Conservation (phyloP, 92 coral and sea anemone genomes). For the Montipora capitata region DNA sequence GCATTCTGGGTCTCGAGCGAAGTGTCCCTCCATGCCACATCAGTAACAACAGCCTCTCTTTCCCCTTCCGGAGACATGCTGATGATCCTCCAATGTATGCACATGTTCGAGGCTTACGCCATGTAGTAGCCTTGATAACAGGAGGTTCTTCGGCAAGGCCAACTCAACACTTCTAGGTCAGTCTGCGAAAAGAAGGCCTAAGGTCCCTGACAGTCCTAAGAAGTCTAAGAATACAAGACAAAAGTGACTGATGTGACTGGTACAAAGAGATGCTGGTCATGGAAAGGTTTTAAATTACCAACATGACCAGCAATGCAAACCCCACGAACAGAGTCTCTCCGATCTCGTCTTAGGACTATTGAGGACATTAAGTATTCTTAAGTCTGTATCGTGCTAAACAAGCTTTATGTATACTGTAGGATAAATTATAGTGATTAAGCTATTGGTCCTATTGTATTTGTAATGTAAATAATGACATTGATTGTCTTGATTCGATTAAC, state of each 20-base stretch:
- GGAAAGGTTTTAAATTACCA: constrained; percentile 15
- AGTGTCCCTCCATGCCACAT: too few relatives aligned
- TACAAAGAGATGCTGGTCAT: constrained; percentile 5
- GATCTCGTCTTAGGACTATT: background rate
- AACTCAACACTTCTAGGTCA: background rate
- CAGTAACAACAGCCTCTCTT: too few relatives aligned
- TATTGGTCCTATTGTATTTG: background rate
- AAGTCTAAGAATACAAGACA: constrained; percentile 6
- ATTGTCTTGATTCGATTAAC: too few relatives aligned
- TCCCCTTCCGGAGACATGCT: too few relatives aligned
- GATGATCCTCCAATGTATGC: too few relatives aligned
- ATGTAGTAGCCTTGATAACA: background rate
- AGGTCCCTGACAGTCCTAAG: too few relatives aligned
- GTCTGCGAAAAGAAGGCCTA: background rate
- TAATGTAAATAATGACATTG: too few relatives aligned
- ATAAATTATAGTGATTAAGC: background rate
- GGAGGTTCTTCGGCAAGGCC: background rate
- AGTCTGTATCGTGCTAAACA: constrained; percentile 9
- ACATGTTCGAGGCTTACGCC: too few relatives aligned
- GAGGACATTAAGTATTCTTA: background rate
- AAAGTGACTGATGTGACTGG: background rate
- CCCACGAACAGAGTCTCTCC: background rate
- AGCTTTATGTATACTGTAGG: background rate
- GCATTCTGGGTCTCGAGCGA: too few relatives aligned
- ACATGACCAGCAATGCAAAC: background rate